Base-by-base conservation (phyloP, 1,140 invertebrate genomes). In the Drosophila lowei region DNA sequence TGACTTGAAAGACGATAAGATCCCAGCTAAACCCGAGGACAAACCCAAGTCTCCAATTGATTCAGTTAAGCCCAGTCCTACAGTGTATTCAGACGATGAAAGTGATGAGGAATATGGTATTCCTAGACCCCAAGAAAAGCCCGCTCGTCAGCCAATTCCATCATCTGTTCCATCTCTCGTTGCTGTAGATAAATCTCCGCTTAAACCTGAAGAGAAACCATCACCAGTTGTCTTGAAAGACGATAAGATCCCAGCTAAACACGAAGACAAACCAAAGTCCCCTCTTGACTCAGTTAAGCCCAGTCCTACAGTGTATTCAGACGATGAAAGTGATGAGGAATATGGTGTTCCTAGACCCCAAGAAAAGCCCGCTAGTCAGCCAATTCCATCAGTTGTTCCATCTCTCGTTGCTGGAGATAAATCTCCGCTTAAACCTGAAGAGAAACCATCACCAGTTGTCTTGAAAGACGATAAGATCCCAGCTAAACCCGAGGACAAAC, bases 241-340 rank as follows among this genome's bases (percentile, higher is more conserved):
- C 44, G 34, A 42, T 9, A 50, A 43, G 28, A 2, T 30, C 13
- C 43, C 60, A 7, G 15, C 41, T 18, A 66, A 62, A 38, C 11
- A 11, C 34, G 57, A 63, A 6, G 67, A 76, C 1, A 72, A 63
- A 21, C 47, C 56, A 6, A 67, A 60, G 25, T 47, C 21, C 11
- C 49, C 56, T 5, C 0, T 48, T 41, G 43, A 55, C 2, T 3
- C 25, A 11, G 3, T 21, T 9, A 55, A 55, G 9, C 5, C 16
- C 8, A 41, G 5, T 41, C n/a, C 18, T 0, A 70, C 59, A 38
- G 49, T 50, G n/a, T 65, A 72, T 52, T 60, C 62, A 3, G 61
- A 72, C n/a, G 49, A 54, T 18, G 62, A 72, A 38, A 60, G 62
- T 18, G 50, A 56, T 42, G 57, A 66, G 13, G 68, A 72, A 23